Conservation (phyloP, 2,888 invertebrate genomes). For the Plebejus argus region DNA sequence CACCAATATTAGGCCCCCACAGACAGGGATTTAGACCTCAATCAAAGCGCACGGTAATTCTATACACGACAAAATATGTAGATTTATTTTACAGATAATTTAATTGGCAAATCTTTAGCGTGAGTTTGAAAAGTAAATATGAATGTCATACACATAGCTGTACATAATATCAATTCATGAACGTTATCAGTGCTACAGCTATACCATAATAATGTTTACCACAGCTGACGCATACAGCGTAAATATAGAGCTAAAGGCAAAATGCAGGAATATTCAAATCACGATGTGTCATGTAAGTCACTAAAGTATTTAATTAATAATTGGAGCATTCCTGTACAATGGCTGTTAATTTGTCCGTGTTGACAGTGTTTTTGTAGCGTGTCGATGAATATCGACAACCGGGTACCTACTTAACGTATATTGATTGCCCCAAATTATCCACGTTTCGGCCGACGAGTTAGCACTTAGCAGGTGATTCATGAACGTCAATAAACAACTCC, state of each 20-base stretch:
- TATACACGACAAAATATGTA: too few relatives aligned
- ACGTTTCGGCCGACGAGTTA: slow-evolving; percentile 47
- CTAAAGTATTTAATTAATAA: too few relatives aligned
- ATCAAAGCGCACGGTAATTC: too few relatives aligned
- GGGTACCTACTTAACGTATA: slow-evolving; percentile 48
- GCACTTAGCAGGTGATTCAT: slow-evolving; percentile 33
- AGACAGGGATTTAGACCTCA: neutral
- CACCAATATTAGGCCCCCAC: neutral
- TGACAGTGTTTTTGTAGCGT: slow-evolving; percentile 6
- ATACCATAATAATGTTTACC: neutral
- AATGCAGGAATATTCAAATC: neutral
- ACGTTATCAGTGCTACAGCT: neutral
- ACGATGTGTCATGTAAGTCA: too few relatives aligned
- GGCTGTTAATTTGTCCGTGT: neutral
- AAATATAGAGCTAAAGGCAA: neutral
- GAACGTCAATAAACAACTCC: slow-evolving; percentile 17
- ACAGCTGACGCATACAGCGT: neutral
- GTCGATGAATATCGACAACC: slow-evolving; percentile 4
- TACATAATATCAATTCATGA: neutral
- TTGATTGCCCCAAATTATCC: slow-evolving; percentile 70
- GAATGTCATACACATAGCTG: neutral
- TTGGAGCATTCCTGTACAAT: too few relatives aligned
- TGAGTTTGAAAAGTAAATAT: neutral
- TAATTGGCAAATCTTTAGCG: too few relatives aligned
- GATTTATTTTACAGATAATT: too few relatives aligned